Percentiles rank a stretch among this genome's conserved stretches.
Evolutionary conservation across 2,888 invertebrate genomes (phyloP).

Genomic region (Apamea sordens): DNA sequence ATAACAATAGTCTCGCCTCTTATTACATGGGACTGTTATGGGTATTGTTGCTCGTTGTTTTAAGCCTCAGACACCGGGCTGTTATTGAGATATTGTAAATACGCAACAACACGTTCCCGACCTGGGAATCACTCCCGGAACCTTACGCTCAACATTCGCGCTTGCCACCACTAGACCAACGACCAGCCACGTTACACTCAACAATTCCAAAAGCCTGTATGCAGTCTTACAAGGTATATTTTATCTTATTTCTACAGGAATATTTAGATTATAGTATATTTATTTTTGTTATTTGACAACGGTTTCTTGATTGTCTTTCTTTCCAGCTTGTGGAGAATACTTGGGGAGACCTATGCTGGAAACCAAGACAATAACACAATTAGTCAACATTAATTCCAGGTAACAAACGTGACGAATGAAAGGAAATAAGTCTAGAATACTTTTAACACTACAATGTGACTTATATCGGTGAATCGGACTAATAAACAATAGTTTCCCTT

Average conservation of each 20-base stretch:
- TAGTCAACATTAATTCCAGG: not conserved
- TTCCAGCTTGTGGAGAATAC: too few species aligned
- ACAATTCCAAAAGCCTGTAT: not conserved
- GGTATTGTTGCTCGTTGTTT: not conserved
- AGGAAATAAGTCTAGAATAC: slow-evolving; percentile 38
- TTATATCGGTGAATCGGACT: slow-evolving; percentile 60
- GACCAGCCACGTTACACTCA: not conserved
- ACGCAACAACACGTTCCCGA: not conserved
- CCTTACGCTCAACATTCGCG: not conserved
- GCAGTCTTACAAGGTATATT: too few species aligned
- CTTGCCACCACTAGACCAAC: not conserved
- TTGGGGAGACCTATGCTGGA: too few species aligned
- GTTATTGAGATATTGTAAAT: not conserved
- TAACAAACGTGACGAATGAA: slow-evolving; percentile 15
- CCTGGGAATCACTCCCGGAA: not conserved
- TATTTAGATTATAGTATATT: too few species aligned
- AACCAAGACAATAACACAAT: not conserved
- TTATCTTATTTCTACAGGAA: too few species aligned
- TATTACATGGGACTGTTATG: not conserved
- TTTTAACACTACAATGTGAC: slow-evolving; percentile 54
- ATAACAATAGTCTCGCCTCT: not conserved
- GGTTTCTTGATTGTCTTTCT: too few species aligned
- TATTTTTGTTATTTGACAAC: too few species aligned
- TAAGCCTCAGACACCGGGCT: not conserved
- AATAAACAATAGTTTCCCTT: slow-evolving; percentile 67